These are phyloP conservation scores for Agrilus cyanescens DNA, from an alignment of 2,888 invertebrate species.

Conservation along the genomic window DNA sequence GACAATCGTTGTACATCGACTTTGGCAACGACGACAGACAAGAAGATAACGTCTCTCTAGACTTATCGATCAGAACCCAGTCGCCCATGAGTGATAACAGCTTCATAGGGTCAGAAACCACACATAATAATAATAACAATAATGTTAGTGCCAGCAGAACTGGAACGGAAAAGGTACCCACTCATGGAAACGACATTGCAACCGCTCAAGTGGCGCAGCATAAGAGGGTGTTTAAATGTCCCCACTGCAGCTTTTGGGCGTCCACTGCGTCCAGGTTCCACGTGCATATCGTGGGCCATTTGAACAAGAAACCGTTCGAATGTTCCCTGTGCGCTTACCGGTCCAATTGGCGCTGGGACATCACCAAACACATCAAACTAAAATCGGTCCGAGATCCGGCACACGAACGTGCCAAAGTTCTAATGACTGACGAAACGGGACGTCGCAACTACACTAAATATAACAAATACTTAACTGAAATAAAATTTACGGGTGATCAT, in stretches of 20 bases:
- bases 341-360: constrained; percentile 96
- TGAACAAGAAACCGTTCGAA: constrained; percentile 88
- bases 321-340: constrained; percentile 89
- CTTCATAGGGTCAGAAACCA: constrained; percentile 21
- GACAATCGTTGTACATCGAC: constrained; percentile 2
- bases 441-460: constrained; percentile 86
- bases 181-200: constrained; percentile 44
- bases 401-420: constrained; percentile 68
- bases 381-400: constrained; percentile 76
- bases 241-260: constrained; percentile 86
- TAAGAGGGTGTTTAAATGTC: constrained; percentile 81
- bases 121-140: constrained; percentile 5
- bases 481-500: constrained; percentile 29
- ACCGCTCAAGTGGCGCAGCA: constrained; percentile 54
- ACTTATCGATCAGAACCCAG: constrained; percentile 31
- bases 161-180: constrained; percentile 44
- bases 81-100: constrained; percentile 32
- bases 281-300: constrained; percentile 85
- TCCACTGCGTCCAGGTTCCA: constrained; percentile 87
- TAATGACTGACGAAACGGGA: constrained; percentile 87
- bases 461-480: constrained; percentile 71
- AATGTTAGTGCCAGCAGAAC: neutral
- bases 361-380: constrained; percentile 87
- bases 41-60: constrained; percentile 31
- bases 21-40: constrained; percentile 24